phyloP scores from a whole-genome alignment of 2,888 invertebrate genomes.

The Glyphotaelius pellucidus region DNA sequence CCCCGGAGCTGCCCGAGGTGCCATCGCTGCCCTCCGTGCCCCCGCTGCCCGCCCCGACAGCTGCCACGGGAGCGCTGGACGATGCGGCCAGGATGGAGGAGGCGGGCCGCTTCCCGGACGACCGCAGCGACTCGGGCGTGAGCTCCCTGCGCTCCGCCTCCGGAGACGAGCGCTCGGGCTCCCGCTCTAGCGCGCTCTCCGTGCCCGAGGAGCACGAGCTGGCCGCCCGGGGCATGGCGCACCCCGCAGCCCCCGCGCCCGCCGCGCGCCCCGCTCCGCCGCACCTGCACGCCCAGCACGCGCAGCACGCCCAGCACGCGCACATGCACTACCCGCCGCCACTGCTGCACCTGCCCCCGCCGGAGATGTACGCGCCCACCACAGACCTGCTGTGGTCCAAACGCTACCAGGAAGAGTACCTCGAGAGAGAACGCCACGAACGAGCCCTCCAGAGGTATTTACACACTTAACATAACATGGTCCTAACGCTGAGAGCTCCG shows the following conservation, averaged over 20 bases:
- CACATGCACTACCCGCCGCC: conserved; percentile 69
- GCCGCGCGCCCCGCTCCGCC: conserved; percentile 67
- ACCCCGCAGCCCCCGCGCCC: conserved; percentile 74
- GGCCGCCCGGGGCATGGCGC: conserved; percentile 73
- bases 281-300: conserved; percentile 68
- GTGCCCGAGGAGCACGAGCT: conserved; percentile 83
- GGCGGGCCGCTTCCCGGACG: conserved; percentile 71
- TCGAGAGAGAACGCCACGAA: conserved; percentile 78
- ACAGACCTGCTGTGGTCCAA: conserved; percentile 71
- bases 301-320: conserved; percentile 68
- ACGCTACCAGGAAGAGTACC: conserved; percentile 73
- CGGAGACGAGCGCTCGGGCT: conserved; percentile 87
- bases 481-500: no score
- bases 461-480: not conserved
- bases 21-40: conserved; percentile 65
- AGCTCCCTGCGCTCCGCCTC: conserved; percentile 85
- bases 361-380: conserved; percentile 69
- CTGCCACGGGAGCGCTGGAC: conserved; percentile 55
- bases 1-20: conserved; percentile 76
- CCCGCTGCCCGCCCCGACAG: conserved; percentile 67
- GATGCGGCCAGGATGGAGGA: conserved; percentile 68
- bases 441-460: not conserved
- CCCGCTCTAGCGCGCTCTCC: conserved; percentile 85
- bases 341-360: conserved; percentile 68
- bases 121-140: conserved; percentile 82